These are phyloP conservation scores for Oenanthe oenanthe DNA, from an alignment of 2,113 vertebrate genomes.

Conservation along the genomic window DNA sequence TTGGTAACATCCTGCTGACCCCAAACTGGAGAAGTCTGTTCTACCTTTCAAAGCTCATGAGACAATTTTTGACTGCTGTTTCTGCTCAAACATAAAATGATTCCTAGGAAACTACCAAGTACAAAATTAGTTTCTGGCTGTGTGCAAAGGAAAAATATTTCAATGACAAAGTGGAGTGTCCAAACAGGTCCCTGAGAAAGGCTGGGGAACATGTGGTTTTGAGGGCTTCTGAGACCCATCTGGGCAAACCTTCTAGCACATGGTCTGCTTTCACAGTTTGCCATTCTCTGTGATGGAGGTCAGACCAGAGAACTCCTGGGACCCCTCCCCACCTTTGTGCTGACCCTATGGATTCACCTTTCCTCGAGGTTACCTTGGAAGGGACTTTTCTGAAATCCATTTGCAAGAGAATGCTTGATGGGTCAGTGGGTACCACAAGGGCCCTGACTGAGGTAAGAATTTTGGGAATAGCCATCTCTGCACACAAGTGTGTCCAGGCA, in stretches of 20 bases:
- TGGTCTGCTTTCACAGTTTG: not conserved
- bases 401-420: not conserved
- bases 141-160: not conserved
- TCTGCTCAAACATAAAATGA: not conserved
- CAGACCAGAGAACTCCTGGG: not conserved
- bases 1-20: not conserved
- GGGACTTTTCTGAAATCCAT: not conserved
- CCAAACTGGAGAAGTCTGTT: not conserved
- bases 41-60: not conserved
- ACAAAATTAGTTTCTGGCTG: not conserved
- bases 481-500: not conserved
- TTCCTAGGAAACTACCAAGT: not conserved
- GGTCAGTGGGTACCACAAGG: fast-evolving
- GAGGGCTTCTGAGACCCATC: not conserved
- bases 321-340: not conserved
- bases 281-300: not conserved
- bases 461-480: not conserved
- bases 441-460: not conserved
- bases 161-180: not conserved
- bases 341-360: not conserved
- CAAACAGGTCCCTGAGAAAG: not conserved
- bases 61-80: not conserved
- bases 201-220: fast-evolving
- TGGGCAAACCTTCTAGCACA: not conserved
- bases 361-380: not conserved